A percentile compares a stretch with the other conserved stretches of the same genome.
These are phyloP conservation scores for Stenurella melanura DNA, from an alignment of 2,888 invertebrate species.

Conservation along the genomic window DNA sequence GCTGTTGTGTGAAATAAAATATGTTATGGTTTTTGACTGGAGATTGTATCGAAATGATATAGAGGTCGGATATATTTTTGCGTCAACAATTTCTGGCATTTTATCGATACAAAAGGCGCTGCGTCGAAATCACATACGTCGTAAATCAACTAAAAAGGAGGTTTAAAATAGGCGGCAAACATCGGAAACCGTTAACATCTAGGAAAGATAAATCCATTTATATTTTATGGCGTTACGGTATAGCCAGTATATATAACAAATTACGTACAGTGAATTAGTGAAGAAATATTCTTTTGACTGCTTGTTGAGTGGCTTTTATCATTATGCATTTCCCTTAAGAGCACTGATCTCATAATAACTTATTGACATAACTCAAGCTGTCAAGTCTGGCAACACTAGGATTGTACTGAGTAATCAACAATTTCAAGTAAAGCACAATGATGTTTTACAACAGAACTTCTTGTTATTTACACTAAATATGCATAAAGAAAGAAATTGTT, in stretches of 20 bases:
- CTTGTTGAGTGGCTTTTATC: neutral
- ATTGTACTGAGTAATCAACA: too few species aligned
- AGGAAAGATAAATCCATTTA: conserved; percentile 35
- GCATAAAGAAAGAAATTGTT: too few species aligned
- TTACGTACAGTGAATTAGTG: neutral
- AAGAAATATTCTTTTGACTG: neutral
- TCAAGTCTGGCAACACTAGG: too few species aligned
- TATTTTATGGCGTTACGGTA: conserved; percentile 7
- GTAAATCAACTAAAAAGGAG: conserved; percentile 45
- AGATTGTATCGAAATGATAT: conserved; percentile 43
- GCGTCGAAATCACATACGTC: conserved; percentile 42
- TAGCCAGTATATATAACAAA: neutral
- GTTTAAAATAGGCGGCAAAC: conserved; percentile 39
- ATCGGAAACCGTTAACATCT: conserved; percentile 44
- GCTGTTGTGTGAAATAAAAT: conserved; percentile 47
- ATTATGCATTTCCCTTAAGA: neutral
- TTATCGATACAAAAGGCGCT: conserved; percentile 52
- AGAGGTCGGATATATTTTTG: conserved; percentile 39
- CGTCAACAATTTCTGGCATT: conserved; percentile 48
- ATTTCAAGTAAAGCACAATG: too few species aligned
- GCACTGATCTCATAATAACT: neutral
- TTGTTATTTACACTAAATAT: too few species aligned
- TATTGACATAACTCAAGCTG: too few species aligned
- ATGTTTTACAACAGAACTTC: too few species aligned
- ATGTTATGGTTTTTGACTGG: conserved; percentile 42